Conservation (phyloP, 2,113 vertebrate species). For the Leptobrachium leishanense region DNA sequence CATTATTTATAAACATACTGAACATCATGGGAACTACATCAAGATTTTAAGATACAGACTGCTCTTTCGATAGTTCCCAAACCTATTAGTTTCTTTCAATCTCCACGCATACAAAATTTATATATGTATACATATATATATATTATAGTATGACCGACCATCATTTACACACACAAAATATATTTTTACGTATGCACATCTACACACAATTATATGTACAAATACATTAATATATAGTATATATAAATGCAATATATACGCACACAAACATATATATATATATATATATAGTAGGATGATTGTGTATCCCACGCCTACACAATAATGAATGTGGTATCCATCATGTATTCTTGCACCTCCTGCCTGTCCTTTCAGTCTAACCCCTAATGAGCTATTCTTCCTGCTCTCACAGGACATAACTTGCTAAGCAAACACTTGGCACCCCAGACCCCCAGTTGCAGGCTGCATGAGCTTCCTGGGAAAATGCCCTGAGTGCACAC, state of each 20-base stretch:
- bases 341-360: background rate
- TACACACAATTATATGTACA: background rate
- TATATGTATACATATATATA: background rate
- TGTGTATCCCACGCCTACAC: too few species aligned
- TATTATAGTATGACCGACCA: background rate
- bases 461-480: slow-evolving; percentile 84
- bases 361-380: slow-evolving; percentile 29
- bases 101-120: too few species aligned
- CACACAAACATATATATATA: background rate
- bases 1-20: too few species aligned
- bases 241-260: background rate
- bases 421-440: slow-evolving; percentile 68
- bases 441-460: slow-evolving; percentile 81
- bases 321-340: background rate
- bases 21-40: too few species aligned
- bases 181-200: background rate
- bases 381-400: slow-evolving; percentile 46
- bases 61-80: too few species aligned
- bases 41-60: too few species aligned
- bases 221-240: background rate
- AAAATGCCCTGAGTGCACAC: slow-evolving; percentile 75
- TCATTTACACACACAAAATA: too few species aligned
- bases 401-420: slow-evolving; percentile 64
- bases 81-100: too few species aligned
- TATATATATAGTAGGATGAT: background rate